phyloP scores from a whole-genome alignment of 2,797 vertebrate genomes.

The Gambelia wislizenii region DNA sequence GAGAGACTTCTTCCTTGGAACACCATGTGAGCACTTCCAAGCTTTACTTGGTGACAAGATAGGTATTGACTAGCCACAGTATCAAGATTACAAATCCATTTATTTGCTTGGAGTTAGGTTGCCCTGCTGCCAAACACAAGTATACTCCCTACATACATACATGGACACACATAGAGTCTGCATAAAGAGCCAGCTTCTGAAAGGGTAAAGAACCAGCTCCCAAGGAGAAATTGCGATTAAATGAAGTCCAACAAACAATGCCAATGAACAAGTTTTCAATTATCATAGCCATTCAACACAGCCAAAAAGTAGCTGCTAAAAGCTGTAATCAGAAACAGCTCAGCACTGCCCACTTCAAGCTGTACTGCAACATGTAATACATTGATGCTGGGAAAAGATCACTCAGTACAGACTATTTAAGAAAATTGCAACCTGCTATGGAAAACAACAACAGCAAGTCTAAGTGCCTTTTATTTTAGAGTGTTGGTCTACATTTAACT shows the following conservation, averaged over 20 bases:
- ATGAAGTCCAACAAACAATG: conserved; percentile 64
- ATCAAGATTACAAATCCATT: conserved; percentile 46
- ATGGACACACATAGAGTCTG: conserved; percentile 39
- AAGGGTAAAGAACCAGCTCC: conserved; percentile 61
- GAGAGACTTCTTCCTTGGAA: not conserved
- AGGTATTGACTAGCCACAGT: not conserved
- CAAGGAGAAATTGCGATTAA: conserved; percentile 62
- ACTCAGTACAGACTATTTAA: conserved; percentile 69
- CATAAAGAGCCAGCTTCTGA: conserved; percentile 46
- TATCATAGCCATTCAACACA: conserved; percentile 61
- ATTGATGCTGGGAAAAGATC: conserved; percentile 66
- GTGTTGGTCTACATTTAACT: conserved; percentile 59
- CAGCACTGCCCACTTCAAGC: conserved; percentile 57
- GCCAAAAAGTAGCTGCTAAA: conserved; percentile 67
- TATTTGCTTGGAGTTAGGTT: not conserved
- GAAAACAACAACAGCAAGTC: conserved; percentile 68
- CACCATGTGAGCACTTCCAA: not conserved
- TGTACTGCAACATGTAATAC: conserved; percentile 64
- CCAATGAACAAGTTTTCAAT: conserved; percentile 71
- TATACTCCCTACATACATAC: not conserved
- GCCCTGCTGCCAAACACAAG: conserved; percentile 21
- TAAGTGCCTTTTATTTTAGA: conserved; percentile 69
- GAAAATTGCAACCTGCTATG: conserved; percentile 76
- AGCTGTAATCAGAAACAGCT: conserved; percentile 71
- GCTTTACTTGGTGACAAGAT: accelerated